Conservation (phyloP, 2,888 invertebrate species). For the Brachycybe producta region DNA sequence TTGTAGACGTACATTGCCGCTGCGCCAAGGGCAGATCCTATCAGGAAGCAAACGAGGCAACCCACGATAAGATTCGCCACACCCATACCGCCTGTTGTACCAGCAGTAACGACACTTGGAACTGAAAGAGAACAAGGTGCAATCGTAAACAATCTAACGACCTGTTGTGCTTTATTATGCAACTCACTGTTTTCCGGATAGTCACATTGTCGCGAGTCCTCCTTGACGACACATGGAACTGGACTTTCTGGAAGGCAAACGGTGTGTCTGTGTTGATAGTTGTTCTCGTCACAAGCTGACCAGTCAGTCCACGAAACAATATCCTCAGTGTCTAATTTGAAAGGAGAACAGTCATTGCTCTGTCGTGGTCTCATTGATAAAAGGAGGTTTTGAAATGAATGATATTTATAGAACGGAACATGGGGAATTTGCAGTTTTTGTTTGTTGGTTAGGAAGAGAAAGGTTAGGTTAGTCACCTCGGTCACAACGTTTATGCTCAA, state of each 20-base stretch:
- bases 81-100: not conserved
- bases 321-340: not conserved
- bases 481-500: too few species aligned
- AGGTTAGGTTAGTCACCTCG: too few species aligned
- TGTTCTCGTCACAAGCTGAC: conserved; percentile 49
- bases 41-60: conserved; percentile 24
- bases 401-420: not conserved
- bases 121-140: too few species aligned
- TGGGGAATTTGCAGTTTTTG: too few species aligned
- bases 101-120: not conserved
- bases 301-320: conserved; percentile 50
- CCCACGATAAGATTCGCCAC: conserved; percentile 21
- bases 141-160: too few species aligned
- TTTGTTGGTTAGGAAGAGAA: too few species aligned
- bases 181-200: not conserved
- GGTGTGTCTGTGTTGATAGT: conserved; percentile 54
- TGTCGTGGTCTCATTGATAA: too few species aligned
- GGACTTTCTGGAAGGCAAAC: conserved; percentile 44
- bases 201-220: conserved; percentile 37
- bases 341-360: too few species aligned
- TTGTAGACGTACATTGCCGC: conserved; percentile 37
- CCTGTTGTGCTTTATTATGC: not conserved
- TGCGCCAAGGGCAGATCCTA: conserved; percentile 36
- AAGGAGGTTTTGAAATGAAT: not conserved
- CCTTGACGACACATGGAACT: conserved; percentile 53